Evolutionary conservation across 2,113 vertebrate genomes (phyloP), one percentile per base, ranked within the genome.

Genomic region (Colinus virginianus): DNA sequence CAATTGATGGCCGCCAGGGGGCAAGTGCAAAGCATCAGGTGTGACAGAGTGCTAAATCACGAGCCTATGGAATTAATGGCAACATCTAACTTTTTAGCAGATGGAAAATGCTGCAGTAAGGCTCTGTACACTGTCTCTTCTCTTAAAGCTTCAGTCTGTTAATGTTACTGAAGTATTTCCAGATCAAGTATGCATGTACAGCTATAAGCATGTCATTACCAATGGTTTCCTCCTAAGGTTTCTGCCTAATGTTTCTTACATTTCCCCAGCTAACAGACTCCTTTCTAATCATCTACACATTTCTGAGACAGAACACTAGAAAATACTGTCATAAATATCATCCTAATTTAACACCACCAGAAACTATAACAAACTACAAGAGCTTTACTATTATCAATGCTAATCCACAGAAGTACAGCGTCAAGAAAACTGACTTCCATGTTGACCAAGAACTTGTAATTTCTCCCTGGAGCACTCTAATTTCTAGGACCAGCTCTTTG

Each of bases 31-130:
- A 95, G 86, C 96, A 97, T 97, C 96, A 97, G 95, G 97, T 97
- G 91, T 88, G 88, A 94, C 96, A 84, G 88, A 90, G 72, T 12
- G 66, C 70, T 97, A 96, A 94, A 97, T 93, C 91, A 95, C 6
- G 84, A 96, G 87, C 92, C 95, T 90, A 77, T 84, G 95, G 96
- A 95, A 97, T 93, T 88, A 78, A 93, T 61, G 91, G 93, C 94
- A 94, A 70, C 76, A 84, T 95, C 92, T 80, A 85, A 23, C 86
- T 94, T 90, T 87, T 59, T 2, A 74, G 94, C 95, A 95, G 96
- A 94, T 91, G 95, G 96, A 91, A 97, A 96, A 94, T 71, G 56
- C 69, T 80, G 80, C 81, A 94, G 59, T 92, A 89, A 82, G 86
- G 72, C 88, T 93, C 93, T 28, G 1, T 26, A 63, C 15, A 34